Base-by-base conservation (phyloP, 2,797 vertebrate genomes). In the Parauchenoglanis ngamensis region DNA sequence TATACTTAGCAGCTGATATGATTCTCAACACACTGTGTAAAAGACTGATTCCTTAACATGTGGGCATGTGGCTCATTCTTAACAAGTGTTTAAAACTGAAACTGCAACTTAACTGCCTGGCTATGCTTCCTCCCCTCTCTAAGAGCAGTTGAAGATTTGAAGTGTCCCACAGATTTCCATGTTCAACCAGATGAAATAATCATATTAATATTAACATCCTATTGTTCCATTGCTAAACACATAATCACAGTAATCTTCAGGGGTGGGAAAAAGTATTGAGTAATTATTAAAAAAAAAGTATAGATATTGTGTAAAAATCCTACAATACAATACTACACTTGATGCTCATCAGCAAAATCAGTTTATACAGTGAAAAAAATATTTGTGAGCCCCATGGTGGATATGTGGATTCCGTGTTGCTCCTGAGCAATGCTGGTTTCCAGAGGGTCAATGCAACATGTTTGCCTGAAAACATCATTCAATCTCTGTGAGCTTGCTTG, bases 201-300 rank as follows among this genome's bases (percentile, higher is more conserved):
- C 15, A 28, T 8, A 44, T 80, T 86, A 76, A 87, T 75, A 83
- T 44, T 76, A 73, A 67, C 77, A 15, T 67, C 46, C 31, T 57
- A 56, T 52, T 70, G 72, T 54, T 84, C 15, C 25, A 46, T 31
- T 70, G 61, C 79, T 15, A 28, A 81, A 6, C 59, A 59, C 31
- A 63, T 49, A 46, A 81, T 79, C 77, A 25, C 21, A 79, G 77
- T 35, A 40, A 23, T 57, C 17, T 57, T 23, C 19, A 12, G 28
- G 10, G 17, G 19, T 28, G 25, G 19, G 11, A 49, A 52, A 31
- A 49, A n/a, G 35, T 49, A 49, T 10, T 49, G 40, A 40, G 40
- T 40, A 40, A 40, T 40, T 40, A 40, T 40, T 1, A 40, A 40
- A 40, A 40, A 40, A 40, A 40, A 40, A 40, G 40, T 40, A 40